These are phyloP conservation scores for Bombus superbus DNA, from an alignment of 1,140 invertebrate species.

Conservation along the genomic window DNA sequence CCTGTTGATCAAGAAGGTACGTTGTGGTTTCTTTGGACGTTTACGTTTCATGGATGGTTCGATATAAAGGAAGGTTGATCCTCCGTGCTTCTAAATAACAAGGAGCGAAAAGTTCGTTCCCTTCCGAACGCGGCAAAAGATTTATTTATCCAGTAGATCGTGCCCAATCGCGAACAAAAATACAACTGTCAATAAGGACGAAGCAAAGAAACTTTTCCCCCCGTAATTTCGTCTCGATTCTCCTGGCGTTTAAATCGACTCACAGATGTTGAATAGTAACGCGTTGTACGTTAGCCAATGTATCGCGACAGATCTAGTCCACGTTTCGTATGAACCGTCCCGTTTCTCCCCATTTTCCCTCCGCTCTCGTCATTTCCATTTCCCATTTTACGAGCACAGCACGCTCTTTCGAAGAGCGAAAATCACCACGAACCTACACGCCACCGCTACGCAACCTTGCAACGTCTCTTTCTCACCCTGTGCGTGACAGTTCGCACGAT, in stretches of 20 bases:
- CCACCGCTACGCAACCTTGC: background rate
- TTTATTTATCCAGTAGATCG: no score
- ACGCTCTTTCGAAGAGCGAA: background rate
- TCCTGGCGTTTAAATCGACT: conserved; percentile 53
- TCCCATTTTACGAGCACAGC: conserved; percentile 41
- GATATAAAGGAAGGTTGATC: no score
- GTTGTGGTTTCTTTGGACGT: background rate
- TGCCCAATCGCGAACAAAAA: no score
- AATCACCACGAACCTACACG: conserved; percentile 23
- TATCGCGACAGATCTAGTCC: conserved; percentile 68
- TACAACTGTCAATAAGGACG: no score
- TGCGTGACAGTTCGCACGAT: background rate
- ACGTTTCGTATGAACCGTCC: conserved; percentile 65
- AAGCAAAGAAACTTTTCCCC: no score
- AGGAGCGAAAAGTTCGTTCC: no score
- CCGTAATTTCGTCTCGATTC: background rate
- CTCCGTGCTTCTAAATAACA: no score
- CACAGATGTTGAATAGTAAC: conserved; percentile 45
- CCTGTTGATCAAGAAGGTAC: background rate
- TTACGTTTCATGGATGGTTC: background rate
- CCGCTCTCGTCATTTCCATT: conserved; percentile 58
- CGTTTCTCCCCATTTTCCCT: conserved; percentile 54
- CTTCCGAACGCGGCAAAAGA: no score
- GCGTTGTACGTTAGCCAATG: conserved; percentile 27
- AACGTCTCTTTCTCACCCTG: background rate